These are phyloP conservation scores for Hydraecia micacea DNA, from an alignment of 2,888 invertebrate species.

Conservation along the genomic window DNA sequence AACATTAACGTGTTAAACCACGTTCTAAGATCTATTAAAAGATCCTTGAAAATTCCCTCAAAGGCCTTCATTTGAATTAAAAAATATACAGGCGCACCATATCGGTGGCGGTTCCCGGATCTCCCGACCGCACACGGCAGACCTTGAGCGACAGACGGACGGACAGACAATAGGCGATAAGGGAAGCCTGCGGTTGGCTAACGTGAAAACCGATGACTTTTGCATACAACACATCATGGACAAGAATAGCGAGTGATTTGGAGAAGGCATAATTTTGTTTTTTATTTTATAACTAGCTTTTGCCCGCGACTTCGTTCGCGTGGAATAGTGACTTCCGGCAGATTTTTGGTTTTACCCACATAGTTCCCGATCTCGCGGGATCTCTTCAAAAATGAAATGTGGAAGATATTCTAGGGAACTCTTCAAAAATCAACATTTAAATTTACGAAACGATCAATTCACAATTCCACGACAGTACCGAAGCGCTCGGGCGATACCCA, in stretches of 20 bases:
- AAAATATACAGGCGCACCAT: conserved; percentile 52
- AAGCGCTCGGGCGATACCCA: too few species aligned
- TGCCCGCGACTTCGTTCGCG: too few species aligned
- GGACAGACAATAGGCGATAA: conserved; percentile 83
- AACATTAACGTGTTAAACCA: neutral
- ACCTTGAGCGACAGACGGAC: conserved; percentile 74
- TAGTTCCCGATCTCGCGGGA: too few species aligned
- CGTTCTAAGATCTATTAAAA: conserved; percentile 26
- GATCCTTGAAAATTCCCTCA: conserved; percentile 42
- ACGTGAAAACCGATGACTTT: conserved; percentile 78
- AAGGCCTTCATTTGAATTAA: conserved; percentile 54
- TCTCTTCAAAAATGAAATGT: too few species aligned
- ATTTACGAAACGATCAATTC: too few species aligned
- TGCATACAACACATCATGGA: conserved; percentile 70
- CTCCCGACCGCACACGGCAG: conserved; percentile 74
- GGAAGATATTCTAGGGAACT: too few species aligned
- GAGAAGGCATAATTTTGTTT: conserved; percentile 29
- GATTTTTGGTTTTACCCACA: too few species aligned
- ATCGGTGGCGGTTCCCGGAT: conserved; percentile 63
- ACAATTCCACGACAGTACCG: too few species aligned
- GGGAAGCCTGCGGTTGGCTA: conserved; percentile 82
- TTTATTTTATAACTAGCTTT: too few species aligned
- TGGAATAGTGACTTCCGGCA: too few species aligned
- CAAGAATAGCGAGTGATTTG: neutral
- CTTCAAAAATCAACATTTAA: too few species aligned